Evolutionary conservation across 1,140 invertebrate genomes (phyloP).

Genomic region (Achroia grisella): DNA sequence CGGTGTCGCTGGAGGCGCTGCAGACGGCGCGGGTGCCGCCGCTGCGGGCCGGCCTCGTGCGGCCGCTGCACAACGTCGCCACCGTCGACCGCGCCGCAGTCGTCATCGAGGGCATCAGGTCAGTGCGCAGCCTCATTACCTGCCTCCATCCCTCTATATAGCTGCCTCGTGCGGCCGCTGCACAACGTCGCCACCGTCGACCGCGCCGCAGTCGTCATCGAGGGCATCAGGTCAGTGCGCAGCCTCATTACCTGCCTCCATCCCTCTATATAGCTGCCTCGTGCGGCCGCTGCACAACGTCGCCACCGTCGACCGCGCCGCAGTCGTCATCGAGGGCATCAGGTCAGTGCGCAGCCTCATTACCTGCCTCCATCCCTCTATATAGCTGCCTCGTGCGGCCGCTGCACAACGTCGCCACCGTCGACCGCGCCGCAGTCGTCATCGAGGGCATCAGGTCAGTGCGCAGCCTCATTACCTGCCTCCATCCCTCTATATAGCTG

Average conservation of each 20-base stretch:
- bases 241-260: too few relatives aligned
- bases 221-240: slow-evolving; percentile 84
- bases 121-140: neutral
- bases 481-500: too few relatives aligned
- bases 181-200: slow-evolving; percentile 95
- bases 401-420: slow-evolving; percentile 92
- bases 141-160: too few relatives aligned
- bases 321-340: slow-evolving; percentile 95
- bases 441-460: slow-evolving; percentile 90
- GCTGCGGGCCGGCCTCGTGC: slow-evolving; percentile 85
- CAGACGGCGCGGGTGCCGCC: slow-evolving; percentile 85
- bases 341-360: slow-evolving; percentile 58
- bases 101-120: slow-evolving; percentile 95
- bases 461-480: neutral
- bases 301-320: slow-evolving; percentile 90
- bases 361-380: too few relatives aligned
- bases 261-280: too few relatives aligned
- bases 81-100: slow-evolving; percentile 90
- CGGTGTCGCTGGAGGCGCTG: slow-evolving; percentile 93
- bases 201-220: slow-evolving; percentile 92
- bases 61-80: slow-evolving; percentile 93
- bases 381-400: slow-evolving; percentile 91
- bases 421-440: slow-evolving; percentile 90
- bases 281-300: slow-evolving; percentile 92
- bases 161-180: slow-evolving; percentile 87